Conservation (phyloP, 2,113 vertebrate species). For the Gavialis gangeticus region DNA sequence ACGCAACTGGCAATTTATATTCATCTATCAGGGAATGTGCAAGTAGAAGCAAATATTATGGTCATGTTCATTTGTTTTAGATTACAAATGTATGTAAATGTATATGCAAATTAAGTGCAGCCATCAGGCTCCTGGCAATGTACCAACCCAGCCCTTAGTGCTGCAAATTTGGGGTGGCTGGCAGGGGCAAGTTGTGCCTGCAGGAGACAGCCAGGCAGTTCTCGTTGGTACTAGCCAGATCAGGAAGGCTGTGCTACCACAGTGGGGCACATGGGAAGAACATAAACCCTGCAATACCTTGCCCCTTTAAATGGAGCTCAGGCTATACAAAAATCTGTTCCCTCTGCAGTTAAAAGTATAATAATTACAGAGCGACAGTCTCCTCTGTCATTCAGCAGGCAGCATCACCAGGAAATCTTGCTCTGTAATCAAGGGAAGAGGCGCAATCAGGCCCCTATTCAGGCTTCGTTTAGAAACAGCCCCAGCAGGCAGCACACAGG, state of each 20-base stretch:
- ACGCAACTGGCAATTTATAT: constrained; percentile 53
- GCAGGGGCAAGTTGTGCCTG: background rate
- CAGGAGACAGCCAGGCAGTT: constrained; percentile 28
- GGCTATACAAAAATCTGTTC: constrained; percentile 77
- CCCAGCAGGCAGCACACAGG: constrained; percentile 77
- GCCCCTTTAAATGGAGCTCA: constrained; percentile 67
- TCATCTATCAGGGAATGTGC: constrained; percentile 63
- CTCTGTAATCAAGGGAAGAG: constrained; percentile 85
- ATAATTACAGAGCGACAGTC: constrained; percentile 83
- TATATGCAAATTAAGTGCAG: constrained; percentile 59
- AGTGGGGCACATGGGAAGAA: background rate
- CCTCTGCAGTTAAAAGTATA: constrained; percentile 76
- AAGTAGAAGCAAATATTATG: constrained; percentile 75
- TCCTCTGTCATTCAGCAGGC: constrained; percentile 80
- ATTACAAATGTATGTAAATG: constrained; percentile 81
- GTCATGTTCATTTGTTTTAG: constrained; percentile 76
- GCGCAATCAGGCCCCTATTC: constrained; percentile 86
- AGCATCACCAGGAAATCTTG: constrained; percentile 85
- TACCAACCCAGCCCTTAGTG: constrained; percentile 41
- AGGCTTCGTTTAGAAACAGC: constrained; percentile 81
- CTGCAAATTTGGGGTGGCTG: background rate
- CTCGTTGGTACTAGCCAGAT: constrained; percentile 3
- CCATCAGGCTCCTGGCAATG: constrained; percentile 72
- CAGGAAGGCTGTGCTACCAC: constrained; percentile 1
- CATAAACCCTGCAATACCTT: constrained; percentile 58